Percentiles rank a stretch among this genome's conserved stretches.
These are phyloP conservation scores for Gymnorhina tibicen DNA, from an alignment of 2,113 vertebrate genomes.

Conservation along the genomic window DNA sequence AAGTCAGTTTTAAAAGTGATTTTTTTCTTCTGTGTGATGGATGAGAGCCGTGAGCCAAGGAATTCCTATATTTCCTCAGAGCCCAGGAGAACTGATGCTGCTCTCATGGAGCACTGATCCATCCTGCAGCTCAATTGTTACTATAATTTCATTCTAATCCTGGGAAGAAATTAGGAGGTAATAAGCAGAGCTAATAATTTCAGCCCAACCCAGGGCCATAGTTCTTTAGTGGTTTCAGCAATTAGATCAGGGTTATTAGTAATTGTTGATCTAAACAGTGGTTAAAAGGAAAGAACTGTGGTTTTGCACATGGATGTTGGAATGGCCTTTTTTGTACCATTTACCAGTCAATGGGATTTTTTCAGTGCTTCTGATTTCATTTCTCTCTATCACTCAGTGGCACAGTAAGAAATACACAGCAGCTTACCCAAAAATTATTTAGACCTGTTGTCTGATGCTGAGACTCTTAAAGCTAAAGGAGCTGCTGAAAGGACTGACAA, in stretches of 20 bases:
- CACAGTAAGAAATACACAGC: background rate
- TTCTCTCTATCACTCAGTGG: background rate
- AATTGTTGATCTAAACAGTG: background rate
- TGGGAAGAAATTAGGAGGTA: background rate
- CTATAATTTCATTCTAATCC: background rate
- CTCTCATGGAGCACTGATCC: background rate
- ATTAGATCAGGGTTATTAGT: background rate
- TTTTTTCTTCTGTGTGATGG: background rate
- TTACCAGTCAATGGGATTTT: background rate
- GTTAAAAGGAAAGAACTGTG: background rate
- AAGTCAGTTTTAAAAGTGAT: background rate
- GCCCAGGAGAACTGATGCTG: background rate
- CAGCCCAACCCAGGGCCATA: background rate
- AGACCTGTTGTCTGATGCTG: background rate
- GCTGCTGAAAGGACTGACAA: background rate
- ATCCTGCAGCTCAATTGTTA: background rate
- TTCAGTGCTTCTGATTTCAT: background rate
- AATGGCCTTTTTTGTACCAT: background rate
- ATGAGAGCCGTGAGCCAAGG: background rate
- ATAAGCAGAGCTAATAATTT: background rate
- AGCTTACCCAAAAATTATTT: background rate
- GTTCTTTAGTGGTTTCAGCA: background rate
- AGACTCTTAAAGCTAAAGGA: background rate
- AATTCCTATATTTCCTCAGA: background rate
- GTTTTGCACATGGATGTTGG: background rate